Evolutionary conservation across 1,140 invertebrate species (phyloP).

Genomic region (Anastrepha obliqua): DNA sequence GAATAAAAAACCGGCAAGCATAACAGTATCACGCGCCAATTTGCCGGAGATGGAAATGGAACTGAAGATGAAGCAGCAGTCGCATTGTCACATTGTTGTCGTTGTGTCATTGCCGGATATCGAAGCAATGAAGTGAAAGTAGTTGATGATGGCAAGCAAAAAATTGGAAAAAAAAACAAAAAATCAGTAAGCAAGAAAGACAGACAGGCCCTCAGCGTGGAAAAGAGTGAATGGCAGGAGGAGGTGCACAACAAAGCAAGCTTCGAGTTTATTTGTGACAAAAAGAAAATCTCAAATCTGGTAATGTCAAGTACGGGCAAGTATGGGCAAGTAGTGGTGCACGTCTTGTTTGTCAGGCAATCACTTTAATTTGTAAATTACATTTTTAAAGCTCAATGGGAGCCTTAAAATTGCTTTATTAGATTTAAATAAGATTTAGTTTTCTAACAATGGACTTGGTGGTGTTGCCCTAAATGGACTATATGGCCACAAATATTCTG

Average conservation of each 20-base stretch:
- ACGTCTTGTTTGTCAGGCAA: too few species aligned
- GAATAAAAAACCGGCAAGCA: background rate
- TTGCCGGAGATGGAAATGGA: background rate
- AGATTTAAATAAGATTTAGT: too few species aligned
- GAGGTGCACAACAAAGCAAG: background rate
- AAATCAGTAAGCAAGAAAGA: background rate
- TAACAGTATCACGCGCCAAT: background rate
- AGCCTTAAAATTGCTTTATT: too few species aligned
- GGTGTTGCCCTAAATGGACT: too few species aligned
- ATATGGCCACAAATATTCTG: too few species aligned
- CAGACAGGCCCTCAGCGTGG: background rate
- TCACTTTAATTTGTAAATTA: too few species aligned
- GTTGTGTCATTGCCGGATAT: background rate
- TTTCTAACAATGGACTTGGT: too few species aligned
- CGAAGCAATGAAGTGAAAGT: slow-evolving; percentile 5
- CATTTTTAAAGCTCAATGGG: too few species aligned
- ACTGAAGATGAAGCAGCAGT: background rate
- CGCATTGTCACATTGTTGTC: background rate
- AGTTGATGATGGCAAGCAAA: background rate
- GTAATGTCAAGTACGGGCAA: too few species aligned
- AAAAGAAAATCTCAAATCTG: background rate
- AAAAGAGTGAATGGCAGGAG: background rate
- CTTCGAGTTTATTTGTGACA: background rate
- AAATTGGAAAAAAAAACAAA: background rate
- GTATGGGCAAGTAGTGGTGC: too few species aligned